Evolutionary conservation across 2,797 vertebrate species (phyloP).

Genomic region (Tenualosa thibaudeaui): DNA sequence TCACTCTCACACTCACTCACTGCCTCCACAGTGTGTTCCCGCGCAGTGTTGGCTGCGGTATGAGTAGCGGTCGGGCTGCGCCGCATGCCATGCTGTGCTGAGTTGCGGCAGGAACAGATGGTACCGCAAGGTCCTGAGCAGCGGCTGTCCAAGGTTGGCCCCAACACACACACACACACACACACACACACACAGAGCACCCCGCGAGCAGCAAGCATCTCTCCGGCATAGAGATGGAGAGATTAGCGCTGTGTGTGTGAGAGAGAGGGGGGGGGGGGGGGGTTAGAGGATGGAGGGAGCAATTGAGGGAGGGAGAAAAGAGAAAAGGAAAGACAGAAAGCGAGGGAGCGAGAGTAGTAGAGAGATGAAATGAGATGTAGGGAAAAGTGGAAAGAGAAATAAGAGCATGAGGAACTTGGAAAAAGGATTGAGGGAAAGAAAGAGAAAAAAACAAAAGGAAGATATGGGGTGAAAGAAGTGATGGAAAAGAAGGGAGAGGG

Average conservation of each 20-base stretch:
- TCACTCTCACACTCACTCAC: neutral
- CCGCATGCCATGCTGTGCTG: conserved; percentile 57
- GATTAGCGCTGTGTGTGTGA: neutral
- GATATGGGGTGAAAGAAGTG: too few species aligned
- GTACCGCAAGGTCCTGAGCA: conserved; percentile 40
- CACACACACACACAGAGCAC: conserved; percentile 20
- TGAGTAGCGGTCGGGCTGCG: conserved; percentile 21
- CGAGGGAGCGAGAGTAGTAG: too few species aligned
- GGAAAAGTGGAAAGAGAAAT: too few species aligned
- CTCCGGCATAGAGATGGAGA: neutral
- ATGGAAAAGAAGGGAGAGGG: too few species aligned
- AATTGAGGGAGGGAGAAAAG: too few species aligned
- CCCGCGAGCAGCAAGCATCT: neutral
- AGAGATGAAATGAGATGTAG: too few species aligned
- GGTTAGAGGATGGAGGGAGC: too few species aligned
- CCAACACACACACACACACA: neutral
- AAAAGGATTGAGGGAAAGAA: too few species aligned
- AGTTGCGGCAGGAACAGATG: conserved; percentile 53
- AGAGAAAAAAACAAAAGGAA: too few species aligned
- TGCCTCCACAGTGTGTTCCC: neutral
- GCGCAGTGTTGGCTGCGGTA: conserved; percentile 15
- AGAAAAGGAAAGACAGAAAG: too few species aligned
- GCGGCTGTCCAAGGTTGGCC: conserved; percentile 39
- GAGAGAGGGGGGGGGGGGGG: too few species aligned
- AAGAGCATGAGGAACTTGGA: too few species aligned